Evolutionary conservation across 2,797 vertebrate species (phyloP).

Genomic region (Galagoides demidoff): DNA sequence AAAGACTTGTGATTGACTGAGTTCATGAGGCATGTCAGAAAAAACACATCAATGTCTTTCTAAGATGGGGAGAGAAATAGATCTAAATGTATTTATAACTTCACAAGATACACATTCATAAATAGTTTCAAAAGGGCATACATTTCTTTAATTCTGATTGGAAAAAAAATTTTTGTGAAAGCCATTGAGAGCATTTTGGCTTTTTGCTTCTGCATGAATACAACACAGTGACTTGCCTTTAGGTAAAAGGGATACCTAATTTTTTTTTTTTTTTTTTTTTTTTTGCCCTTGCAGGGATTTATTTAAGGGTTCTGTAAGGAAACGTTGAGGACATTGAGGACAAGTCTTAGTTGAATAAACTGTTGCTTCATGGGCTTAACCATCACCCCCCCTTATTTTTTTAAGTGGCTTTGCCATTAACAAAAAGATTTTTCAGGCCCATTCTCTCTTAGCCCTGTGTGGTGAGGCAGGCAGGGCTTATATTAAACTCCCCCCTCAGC

Average conservation of each 20-base stretch:
- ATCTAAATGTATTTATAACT: slow-evolving; percentile 87
- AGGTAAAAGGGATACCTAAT: slow-evolving; percentile 50
- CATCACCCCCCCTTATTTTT: not conserved
- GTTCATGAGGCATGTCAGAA: slow-evolving; percentile 91
- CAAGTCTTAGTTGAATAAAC: slow-evolving; percentile 62
- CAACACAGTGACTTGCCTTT: slow-evolving; percentile 67
- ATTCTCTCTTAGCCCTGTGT: not conserved
- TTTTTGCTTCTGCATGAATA: slow-evolving; percentile 57
- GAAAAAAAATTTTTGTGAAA: slow-evolving; percentile 75
- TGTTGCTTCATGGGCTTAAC: slow-evolving; percentile 21
- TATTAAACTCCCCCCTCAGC: not conserved
- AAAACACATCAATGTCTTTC: slow-evolving; percentile 90
- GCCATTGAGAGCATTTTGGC: slow-evolving; percentile 58
- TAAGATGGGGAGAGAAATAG: slow-evolving; percentile 85
- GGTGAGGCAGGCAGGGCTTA: not conserved
- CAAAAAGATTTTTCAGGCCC: slow-evolving; percentile 52
- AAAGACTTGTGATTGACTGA: slow-evolving; percentile 90
- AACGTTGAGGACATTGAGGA: slow-evolving; percentile 47
- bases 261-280: slow-evolving; percentile 60
- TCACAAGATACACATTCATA: slow-evolving; percentile 85
- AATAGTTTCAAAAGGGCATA: slow-evolving; percentile 71
- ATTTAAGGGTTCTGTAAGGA: slow-evolving; percentile 65
- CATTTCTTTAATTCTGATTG: slow-evolving; percentile 73
- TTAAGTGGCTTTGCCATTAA: slow-evolving; percentile 62
- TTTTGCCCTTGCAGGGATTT: slow-evolving; percentile 74